A percentile compares a stretch with the other conserved stretches of the same genome.
Evolutionary conservation across 1,140 invertebrate genomes (phyloP).

Genomic region (Drosophila teissieri): DNA sequence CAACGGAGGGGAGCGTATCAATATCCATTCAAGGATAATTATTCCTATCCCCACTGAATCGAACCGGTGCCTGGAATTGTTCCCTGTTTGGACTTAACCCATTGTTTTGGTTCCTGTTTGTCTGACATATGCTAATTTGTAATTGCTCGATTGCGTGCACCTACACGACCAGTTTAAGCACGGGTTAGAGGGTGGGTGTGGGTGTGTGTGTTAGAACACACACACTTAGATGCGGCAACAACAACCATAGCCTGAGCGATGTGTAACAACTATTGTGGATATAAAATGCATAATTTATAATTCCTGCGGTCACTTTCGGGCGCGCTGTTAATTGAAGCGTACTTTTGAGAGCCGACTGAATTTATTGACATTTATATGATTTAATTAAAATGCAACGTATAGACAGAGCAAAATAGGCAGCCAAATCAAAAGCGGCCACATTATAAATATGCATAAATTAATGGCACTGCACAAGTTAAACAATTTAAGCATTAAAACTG

Average conservation of each 20-base stretch:
- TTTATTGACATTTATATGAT: constrained; percentile 74
- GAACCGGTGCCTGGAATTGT: not conserved
- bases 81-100: constrained; percentile 17
- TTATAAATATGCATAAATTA: constrained; percentile 59
- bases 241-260: constrained; percentile 16
- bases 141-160: constrained; percentile 20
- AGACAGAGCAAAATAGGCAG: constrained; percentile 10
- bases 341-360: constrained; percentile 41
- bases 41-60: not conserved
- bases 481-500: constrained; percentile 51
- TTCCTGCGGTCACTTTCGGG: constrained; percentile 55
- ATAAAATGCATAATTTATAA: constrained; percentile 58
- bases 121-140: constrained; percentile 33
- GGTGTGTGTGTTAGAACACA: constrained; percentile 1
- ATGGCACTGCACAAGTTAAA: constrained; percentile 53
- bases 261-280: constrained; percentile 54
- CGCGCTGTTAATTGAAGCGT: constrained; percentile 67
- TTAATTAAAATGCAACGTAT: constrained; percentile 56
- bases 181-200: not conserved
- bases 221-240: constrained; percentile 26
- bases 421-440: constrained; percentile 49
- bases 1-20: not conserved
- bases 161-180: not conserved
- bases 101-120: constrained; percentile 5
- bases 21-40: not conserved